phyloP scores from a whole-genome alignment of 2,888 invertebrate genomes.

The Orchesella flavescens region DNA sequence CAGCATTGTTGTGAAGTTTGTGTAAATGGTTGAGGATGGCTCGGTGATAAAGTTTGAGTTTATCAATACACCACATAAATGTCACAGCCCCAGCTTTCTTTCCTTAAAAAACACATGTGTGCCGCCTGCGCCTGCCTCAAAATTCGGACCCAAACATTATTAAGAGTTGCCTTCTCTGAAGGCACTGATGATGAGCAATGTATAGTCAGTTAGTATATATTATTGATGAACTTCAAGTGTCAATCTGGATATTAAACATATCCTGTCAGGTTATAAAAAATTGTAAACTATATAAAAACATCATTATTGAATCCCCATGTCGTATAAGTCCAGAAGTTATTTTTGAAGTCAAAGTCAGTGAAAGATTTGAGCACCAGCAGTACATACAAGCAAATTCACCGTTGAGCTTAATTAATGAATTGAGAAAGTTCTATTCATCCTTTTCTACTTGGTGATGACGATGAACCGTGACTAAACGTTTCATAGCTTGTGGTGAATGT shows the following conservation, averaged over 20 bases:
- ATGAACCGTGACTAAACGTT: slow-evolving; percentile 46
- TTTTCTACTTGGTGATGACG: slow-evolving; percentile 16
- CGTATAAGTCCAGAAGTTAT: too few relatives aligned
- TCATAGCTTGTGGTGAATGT: not conserved
- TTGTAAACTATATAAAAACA: not conserved
- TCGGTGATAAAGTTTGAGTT: too few relatives aligned
- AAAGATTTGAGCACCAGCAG: not conserved
- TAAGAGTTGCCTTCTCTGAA: too few relatives aligned
- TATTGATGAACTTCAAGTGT: slow-evolving; percentile 35
- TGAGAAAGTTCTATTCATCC: slow-evolving; percentile 19
- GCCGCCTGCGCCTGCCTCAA: too few relatives aligned
- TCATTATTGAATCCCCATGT: too few relatives aligned
- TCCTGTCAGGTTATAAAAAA: slow-evolving; percentile 10
- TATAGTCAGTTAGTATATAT: not conserved
- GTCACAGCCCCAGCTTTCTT: not conserved
- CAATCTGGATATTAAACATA: slow-evolving; percentile 26
- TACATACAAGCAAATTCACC: not conserved
- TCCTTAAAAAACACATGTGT: not conserved
- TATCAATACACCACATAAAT: not conserved
- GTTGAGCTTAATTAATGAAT: slow-evolving; percentile 53
- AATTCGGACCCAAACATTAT: too few relatives aligned
- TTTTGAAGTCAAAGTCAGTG: not conserved
- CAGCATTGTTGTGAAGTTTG: slow-evolving; percentile 53
- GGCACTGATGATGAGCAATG: too few relatives aligned
- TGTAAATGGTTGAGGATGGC: slow-evolving; percentile 58